phyloP scores from a whole-genome alignment of 2,797 vertebrate species.

The Harpagifer antarcticus region DNA sequence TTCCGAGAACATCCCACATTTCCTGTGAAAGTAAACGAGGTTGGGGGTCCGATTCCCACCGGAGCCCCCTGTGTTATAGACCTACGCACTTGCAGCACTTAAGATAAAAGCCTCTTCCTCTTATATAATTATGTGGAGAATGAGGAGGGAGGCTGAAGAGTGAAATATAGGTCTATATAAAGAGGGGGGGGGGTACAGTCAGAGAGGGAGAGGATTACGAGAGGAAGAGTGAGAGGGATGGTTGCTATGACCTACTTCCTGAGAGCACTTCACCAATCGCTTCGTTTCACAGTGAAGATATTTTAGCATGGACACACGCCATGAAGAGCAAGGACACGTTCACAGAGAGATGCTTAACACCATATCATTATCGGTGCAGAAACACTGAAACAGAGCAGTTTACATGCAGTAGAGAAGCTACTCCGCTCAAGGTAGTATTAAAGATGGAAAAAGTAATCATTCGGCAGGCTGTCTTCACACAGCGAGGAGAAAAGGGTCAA shows the following conservation, averaged over 20 bases:
- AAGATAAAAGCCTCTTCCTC: constrained; percentile 44
- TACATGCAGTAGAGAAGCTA: neutral
- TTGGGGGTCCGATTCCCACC: constrained; percentile 30
- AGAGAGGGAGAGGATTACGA: constrained; percentile 50
- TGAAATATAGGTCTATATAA: constrained; percentile 43
- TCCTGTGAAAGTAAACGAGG: neutral
- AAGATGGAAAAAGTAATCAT: neutral
- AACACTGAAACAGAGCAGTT: neutral
- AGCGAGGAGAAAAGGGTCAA: neutral
- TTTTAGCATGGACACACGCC: constrained; percentile 13
- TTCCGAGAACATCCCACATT: too few relatives aligned
- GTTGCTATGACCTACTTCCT: constrained; percentile 79
- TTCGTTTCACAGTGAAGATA: constrained; percentile 47
- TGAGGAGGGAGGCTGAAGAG: neutral
- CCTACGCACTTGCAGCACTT: neutral
- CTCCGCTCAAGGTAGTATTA: too few relatives aligned
- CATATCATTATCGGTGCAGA: neutral
- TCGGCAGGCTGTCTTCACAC: neutral
- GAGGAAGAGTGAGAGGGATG: constrained; percentile 42
- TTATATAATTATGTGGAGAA: constrained; percentile 42
- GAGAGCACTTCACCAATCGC: constrained; percentile 51
- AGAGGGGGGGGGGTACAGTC: constrained; percentile 15
- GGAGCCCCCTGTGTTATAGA: neutral
- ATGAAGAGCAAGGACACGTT: neutral
- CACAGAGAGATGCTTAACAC: neutral